Conservation (phyloP, 2,888 invertebrate genomes). For the Andricus quercusramuli region DNA sequence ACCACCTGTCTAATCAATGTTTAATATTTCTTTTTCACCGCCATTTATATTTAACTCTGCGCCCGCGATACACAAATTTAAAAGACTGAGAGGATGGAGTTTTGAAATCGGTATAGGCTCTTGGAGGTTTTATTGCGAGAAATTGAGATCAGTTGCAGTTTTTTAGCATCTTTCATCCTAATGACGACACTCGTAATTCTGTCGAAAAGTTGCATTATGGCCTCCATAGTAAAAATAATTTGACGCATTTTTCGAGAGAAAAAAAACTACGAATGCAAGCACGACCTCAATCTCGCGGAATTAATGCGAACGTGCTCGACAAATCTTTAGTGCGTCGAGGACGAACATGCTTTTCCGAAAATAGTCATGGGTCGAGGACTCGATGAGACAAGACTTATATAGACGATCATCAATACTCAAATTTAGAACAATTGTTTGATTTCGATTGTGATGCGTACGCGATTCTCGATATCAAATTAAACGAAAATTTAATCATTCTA, state of each 20-base stretch:
- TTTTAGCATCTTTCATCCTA: background rate
- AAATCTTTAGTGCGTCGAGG: constrained; percentile 47
- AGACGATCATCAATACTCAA: constrained; percentile 1
- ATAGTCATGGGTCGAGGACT: constrained; percentile 44
- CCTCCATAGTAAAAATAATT: constrained; percentile 61
- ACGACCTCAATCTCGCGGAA: constrained; percentile 48
- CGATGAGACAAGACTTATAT: constrained; percentile 23
- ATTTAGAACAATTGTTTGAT: background rate
- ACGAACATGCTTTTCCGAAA: constrained; percentile 49
- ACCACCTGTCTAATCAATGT: background rate
- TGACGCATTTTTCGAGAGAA: constrained; percentile 39
- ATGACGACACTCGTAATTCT: constrained; percentile 38
- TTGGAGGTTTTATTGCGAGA: background rate
- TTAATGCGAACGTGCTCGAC: constrained; percentile 48
- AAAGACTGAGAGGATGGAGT: background rate
- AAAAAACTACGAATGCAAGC: constrained; percentile 44
- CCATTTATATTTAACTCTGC: background rate
- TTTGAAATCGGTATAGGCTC: background rate
- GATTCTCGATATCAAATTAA: too few relatives aligned
- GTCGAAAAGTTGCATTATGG: constrained; percentile 42
- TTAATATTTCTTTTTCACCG: background rate
- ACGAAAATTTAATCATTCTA: too few relatives aligned
- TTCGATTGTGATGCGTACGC: too few relatives aligned
- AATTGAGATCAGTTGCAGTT: constrained; percentile 1
- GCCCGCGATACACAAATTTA: background rate